Base-by-base conservation (phyloP, 1,140 invertebrate genomes). In the Drosophila athabasca region DNA sequence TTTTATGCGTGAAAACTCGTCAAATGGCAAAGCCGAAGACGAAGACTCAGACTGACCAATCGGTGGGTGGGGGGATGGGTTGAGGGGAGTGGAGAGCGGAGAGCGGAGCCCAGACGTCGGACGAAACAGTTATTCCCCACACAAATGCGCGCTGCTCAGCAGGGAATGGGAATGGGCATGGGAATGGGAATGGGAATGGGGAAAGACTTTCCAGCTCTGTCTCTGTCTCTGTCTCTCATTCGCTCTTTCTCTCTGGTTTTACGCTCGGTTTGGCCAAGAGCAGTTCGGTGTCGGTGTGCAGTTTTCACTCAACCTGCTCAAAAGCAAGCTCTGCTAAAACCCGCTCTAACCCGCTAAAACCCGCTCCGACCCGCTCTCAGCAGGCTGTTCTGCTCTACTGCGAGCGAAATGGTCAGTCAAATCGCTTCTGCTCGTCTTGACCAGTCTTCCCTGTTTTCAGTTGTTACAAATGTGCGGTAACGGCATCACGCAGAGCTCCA, bases 1-100 rank as follows among this genome's bases (percentile, higher is more conserved):
- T 79, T 82, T 87, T 77, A 78, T 85, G 83, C 82, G 83, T 87
- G 78, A 87, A 85, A 85, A 87, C 78, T 87, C 50, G 83, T 88
- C 72, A 76, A 87, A 78, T 67, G 81, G 74, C 81, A 74, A 81
- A 78, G 62, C 39, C 46, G 41, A 52, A 54, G 59, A 29, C 46
- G 41, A 52, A 54, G 59, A 74, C 31, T 53, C 60, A 7, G 65
- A 68, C 31, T 44, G 69, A 43, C 55, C 55, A 44, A 50, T 24
- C 48, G 26, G 4, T 2, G 39, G 22, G 24, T 8, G 39, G 24
- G 31, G 24, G 35, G 45, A 51, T 26, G 48, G 29, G 13, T 19
- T 19, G 17, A 1, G 1, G 17, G 1, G 17, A 39, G 43, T 31
- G 39, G 19, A 29, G 57, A n/a, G n/a, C 1, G 1, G 17, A 19